A percentile compares a stretch with the other conserved stretches of the same genome.
Conservation (phyloP, 2,888 invertebrate species). For the Standfussiana lucernea region DNA sequence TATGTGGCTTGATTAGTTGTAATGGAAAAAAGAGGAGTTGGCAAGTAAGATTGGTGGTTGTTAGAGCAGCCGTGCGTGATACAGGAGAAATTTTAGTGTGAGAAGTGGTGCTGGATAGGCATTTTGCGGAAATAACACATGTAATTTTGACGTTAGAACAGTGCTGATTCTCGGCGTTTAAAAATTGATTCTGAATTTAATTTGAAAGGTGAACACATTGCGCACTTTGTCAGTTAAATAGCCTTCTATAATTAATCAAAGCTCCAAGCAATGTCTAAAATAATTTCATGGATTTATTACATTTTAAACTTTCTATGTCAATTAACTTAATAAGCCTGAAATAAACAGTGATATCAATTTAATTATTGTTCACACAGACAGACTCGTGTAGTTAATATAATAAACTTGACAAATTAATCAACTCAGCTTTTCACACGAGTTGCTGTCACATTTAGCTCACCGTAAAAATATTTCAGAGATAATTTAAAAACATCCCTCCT, state of each 20-base stretch:
- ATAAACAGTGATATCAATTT: not conserved
- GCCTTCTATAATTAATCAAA: not conserved
- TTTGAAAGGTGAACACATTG: not conserved
- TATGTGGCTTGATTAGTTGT: constrained; percentile 7
- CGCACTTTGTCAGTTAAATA: not conserved
- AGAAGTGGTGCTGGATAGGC: not conserved
- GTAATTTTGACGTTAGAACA: not conserved
- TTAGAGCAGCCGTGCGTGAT: not conserved
- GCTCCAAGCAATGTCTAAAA: not conserved
- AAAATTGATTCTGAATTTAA: not conserved
- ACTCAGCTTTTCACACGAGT: not conserved
- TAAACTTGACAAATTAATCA: not conserved
- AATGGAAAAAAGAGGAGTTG: not conserved
- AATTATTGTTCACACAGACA: not conserved
- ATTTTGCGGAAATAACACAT: not conserved
- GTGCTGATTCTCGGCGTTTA: not conserved
- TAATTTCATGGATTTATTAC: not conserved
- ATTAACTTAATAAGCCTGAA: not conserved
- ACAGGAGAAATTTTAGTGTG: not conserved
- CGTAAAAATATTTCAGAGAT: not conserved
- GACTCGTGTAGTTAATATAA: not conserved
- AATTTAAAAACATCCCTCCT: not conserved
- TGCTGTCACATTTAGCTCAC: not conserved
- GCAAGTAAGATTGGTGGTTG: not conserved
- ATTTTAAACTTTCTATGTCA: not conserved